Base-by-base conservation (phyloP, 2,113 vertebrate genomes). In the Phyllopteryx taeniolatus region DNA sequence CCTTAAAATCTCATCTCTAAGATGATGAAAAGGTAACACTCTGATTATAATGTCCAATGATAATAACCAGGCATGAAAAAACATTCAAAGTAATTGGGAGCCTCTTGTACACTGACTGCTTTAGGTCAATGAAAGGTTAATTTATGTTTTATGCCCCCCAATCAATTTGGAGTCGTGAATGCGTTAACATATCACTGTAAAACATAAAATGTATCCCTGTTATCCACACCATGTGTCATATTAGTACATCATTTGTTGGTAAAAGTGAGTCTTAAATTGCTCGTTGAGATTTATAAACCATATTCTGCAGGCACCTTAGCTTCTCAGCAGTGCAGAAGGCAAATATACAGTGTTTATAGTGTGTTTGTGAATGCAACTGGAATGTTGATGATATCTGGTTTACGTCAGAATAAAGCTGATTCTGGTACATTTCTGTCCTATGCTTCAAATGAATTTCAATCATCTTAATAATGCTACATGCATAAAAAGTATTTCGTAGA, bases 1-100 rank as follows among this genome's bases (percentile, higher is more conserved):
- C 54, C 53, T 79, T 63, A 70, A 78, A 76, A 74, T 78, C 20
- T 69, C 77, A 69, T 76, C 61, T 81, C 64, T 72, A 60, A 73
- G 60, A 68, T 67, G 15, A 64, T 71, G n/a, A 64, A 65, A 63
- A 68, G 53, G 31, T 71, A 60, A 60, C 22, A 67, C 20, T 69
- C 51, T 70, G 63, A 62, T 42, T 51, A 67, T 73, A 73, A 54
- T 78, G 63, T 72, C 70, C 67, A 51, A 33, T 7, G 22, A 70
- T 43, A 77, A 76, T 69, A 35, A 54, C 15, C 77, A 72, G 67
- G 77, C 75, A 67, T 60, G 2, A 33, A 20, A 61, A 66, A 64
- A 22, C 8, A 49, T 22, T 51, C 70, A 35, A 57, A 65, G 12
- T 71, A 62, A 80, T 76, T 78, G 42, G 57, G 73, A 68, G 57